These are phyloP conservation scores for Hirtodrosophila cameraria DNA, from an alignment of 2,888 invertebrate genomes.

Conservation along the genomic window DNA sequence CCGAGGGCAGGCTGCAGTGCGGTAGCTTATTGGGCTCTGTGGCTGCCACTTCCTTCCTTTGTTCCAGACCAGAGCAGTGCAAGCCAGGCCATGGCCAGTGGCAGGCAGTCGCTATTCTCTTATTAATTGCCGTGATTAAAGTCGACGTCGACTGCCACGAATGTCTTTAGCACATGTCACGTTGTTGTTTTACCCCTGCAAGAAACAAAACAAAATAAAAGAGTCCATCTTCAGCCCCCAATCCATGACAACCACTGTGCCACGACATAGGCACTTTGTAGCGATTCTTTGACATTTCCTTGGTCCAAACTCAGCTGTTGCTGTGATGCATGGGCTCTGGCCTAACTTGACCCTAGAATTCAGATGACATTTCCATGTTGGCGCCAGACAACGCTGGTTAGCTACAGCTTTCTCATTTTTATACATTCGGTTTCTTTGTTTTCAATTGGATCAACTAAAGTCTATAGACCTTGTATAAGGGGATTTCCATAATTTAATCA, in stretches of 20 bases:
- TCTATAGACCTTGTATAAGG: no score
- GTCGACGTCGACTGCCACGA: conserved; percentile 54
- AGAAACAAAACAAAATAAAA: no score
- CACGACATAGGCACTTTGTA: conserved; percentile 2
- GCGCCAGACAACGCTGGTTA: conserved; percentile 52
- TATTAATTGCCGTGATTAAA: conserved; percentile 78
- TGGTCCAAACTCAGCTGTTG: conserved; percentile 49
- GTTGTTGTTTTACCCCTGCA: conserved; percentile 31
- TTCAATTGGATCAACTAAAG: no score
- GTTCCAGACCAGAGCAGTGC: no score
- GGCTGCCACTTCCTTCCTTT: conserved; percentile 55
- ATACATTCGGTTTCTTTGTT: conserved; percentile 42
- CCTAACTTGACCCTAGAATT: conserved; percentile 69
- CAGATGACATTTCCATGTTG: conserved; percentile 76
- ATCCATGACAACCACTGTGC: conserved; percentile 19
- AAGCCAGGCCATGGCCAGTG: conserved; percentile 17
- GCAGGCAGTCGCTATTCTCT: conserved; percentile 15
- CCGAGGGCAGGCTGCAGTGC: conserved; percentile 9
- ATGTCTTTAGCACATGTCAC: conserved; percentile 79
- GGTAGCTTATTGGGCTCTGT: conserved; percentile 18
- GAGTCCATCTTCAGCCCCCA: neutral
- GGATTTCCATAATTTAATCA: no score
- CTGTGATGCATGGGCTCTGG: conserved; percentile 56
- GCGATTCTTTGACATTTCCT: conserved; percentile 25
- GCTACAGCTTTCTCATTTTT: conserved; percentile 22